Base-by-base conservation (phyloP, 2,888 invertebrate species). In the Coelopa pilipes region DNA sequence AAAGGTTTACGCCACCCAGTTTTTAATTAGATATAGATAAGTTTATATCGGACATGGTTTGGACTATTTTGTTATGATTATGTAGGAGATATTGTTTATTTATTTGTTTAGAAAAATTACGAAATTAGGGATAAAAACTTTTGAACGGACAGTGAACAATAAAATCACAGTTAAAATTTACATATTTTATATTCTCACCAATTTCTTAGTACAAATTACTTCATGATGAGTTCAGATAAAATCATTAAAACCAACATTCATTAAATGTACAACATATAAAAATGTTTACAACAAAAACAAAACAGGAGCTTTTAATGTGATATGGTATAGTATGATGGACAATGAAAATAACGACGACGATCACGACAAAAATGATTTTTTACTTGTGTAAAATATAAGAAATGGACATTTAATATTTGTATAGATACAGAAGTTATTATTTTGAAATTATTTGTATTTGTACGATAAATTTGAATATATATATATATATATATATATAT, bases 321-420 rank as follows among this genome's bases (percentile, higher is more conserved):
- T 19, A 49, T 47, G 46, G 66, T 66, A 65, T 46, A n/a, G 46
- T 47, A 66, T 34, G 34, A 53, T 13, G 34, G 34, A 55, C 15
- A 34, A 62, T 45, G 62, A n/a, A 45, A 60, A 45, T n/a, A n/a
- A 45, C 21, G 66, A 66, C 50, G 66, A 66, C 21, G 66, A 66
- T 24, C 49, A 66, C 66, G 24, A 66, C 66, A 66, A 66, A 66
- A 21, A 66, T 21, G 47, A 49, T 66, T 9, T 66, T 15, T 49
- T 21, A n/a, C 21, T 45, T 15, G 17, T n/a, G 47, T 66, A 19
- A 66, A 21, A 66, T 15, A 24, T 50, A 19, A 13, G 11, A 66
- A 34, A 66, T 66, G 50, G n/a, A 66, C 66, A 66, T 65, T 65
- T 49, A 49, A 50, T 45, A 45, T 24, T 62, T 62, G 34, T 34